phyloP scores from a whole-genome alignment of 2,797 vertebrate genomes.

The Pelochelys cantorii region DNA sequence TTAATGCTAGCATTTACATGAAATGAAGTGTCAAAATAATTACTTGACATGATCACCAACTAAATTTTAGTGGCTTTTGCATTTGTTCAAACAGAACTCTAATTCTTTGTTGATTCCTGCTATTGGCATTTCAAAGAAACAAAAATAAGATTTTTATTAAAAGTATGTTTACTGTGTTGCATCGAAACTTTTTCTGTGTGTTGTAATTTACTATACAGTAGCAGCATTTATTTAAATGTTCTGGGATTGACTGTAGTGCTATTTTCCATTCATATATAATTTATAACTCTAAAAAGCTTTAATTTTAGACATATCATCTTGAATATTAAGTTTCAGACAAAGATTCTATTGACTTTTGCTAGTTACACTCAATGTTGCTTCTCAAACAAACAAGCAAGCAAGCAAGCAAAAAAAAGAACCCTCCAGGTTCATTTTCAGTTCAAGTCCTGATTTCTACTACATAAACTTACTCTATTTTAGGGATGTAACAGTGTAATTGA shows the following conservation, averaged over 20 bases:
- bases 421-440: background rate
- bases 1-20: background rate
- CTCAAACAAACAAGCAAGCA: background rate
- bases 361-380: background rate
- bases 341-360: background rate
- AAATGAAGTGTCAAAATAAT: background rate
- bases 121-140: background rate
- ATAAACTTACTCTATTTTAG: background rate
- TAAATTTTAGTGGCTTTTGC: background rate
- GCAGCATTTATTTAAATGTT: background rate
- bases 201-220: background rate
- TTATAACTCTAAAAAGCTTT: background rate
- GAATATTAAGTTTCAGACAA: background rate
- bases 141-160: background rate
- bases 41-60: fast-evolving
- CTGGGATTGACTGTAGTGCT: background rate
- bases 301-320: background rate
- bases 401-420: background rate
- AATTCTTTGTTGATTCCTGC: background rate
- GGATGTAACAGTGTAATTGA: too few species aligned
- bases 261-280: background rate
- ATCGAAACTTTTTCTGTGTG: background rate
- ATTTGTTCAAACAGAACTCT: background rate
- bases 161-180: background rate
- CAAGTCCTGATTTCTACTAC: background rate